A percentile compares a stretch with the other conserved stretches of the same genome.
phyloP scores from a whole-genome alignment of 2,888 invertebrate genomes.

The Fabriciana adippe region DNA sequence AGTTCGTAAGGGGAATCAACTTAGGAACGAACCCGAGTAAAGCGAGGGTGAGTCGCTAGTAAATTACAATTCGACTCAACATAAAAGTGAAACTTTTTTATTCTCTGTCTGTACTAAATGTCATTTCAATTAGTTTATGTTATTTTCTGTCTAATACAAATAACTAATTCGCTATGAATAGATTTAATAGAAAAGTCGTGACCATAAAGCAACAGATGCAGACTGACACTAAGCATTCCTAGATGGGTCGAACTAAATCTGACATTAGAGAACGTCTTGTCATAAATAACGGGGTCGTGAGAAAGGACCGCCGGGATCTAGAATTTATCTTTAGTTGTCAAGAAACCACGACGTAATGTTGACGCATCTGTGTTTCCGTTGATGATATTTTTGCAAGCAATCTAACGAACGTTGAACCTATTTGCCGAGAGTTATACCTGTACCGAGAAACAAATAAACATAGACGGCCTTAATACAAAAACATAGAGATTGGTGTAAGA shows the following conservation, averaged over 20 bases:
- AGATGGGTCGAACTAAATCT: neutral
- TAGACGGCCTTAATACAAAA: neutral
- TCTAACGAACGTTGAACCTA: constrained; percentile 61
- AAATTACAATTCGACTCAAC: too few species aligned
- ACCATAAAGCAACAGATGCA: neutral
- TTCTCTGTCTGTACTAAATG: too few species aligned
- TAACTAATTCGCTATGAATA: neutral
- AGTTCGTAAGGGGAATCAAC: too few species aligned
- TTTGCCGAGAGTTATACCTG: constrained; percentile 26
- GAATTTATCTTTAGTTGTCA: constrained; percentile 20
- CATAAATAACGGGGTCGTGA: constrained; percentile 26
- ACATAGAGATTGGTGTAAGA: neutral
- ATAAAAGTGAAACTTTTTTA: too few species aligned
- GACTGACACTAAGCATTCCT: neutral
- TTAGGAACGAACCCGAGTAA: too few species aligned
- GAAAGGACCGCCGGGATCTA: constrained; percentile 23
- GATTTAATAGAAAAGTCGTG: neutral
- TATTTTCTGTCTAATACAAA: neutral
- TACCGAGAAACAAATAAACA: constrained; percentile 12
- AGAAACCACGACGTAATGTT: constrained; percentile 36
- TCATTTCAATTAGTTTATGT: too few species aligned
- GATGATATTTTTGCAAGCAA: constrained; percentile 57
- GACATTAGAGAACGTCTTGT: neutral
- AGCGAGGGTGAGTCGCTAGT: too few species aligned
- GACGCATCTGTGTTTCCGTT: constrained; percentile 61